phyloP scores from a whole-genome alignment of 23 tunicate species.

The Clavelina lepadiformis region DNA sequence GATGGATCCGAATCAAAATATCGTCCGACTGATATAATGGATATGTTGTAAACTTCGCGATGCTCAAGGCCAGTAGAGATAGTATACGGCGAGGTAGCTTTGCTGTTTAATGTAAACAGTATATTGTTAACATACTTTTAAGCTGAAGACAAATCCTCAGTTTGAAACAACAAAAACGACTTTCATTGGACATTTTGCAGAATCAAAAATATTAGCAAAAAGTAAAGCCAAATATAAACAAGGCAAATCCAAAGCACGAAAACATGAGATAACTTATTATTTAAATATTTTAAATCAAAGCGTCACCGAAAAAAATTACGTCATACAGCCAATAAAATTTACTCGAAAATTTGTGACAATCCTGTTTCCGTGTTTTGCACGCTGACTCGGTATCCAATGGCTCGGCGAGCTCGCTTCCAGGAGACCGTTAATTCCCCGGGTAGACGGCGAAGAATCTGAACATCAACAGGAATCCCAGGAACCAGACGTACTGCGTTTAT shows the following conservation, averaged over 20 bases:
- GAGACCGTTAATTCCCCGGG: slow-evolving; percentile 17
- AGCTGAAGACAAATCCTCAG: too few relatives aligned
- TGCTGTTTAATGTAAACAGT: slow-evolving; percentile 12
- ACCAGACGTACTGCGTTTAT: slow-evolving; percentile 33
- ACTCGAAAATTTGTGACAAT: slow-evolving; percentile 10
- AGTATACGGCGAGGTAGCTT: slow-evolving; percentile 38
- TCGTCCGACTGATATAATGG: slow-evolving; percentile 56
- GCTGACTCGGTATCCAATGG: slow-evolving; percentile 25
- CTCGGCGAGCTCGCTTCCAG: slow-evolving; percentile 33
- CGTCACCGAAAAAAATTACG: too few relatives aligned
- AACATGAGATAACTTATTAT: neutral
- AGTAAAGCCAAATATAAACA: neutral
- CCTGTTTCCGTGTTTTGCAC: slow-evolving; percentile 27
- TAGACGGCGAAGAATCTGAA: slow-evolving; percentile 19
- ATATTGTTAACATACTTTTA: neutral
- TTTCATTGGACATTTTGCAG: too few relatives aligned
- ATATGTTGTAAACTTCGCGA: slow-evolving; percentile 34
- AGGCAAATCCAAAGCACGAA: neutral
- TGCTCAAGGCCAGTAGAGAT: slow-evolving; percentile 26
- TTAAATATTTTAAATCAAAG: too few relatives aligned
- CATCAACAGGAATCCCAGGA: slow-evolving; percentile 29
- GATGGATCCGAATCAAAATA: slow-evolving; percentile 30
- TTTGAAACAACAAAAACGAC: too few relatives aligned
- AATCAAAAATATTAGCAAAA: too few relatives aligned
- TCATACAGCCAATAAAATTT: neutral